phyloP scores from a whole-genome alignment of 2,113 vertebrate genomes.

The Oreocharis arfaki region DNA sequence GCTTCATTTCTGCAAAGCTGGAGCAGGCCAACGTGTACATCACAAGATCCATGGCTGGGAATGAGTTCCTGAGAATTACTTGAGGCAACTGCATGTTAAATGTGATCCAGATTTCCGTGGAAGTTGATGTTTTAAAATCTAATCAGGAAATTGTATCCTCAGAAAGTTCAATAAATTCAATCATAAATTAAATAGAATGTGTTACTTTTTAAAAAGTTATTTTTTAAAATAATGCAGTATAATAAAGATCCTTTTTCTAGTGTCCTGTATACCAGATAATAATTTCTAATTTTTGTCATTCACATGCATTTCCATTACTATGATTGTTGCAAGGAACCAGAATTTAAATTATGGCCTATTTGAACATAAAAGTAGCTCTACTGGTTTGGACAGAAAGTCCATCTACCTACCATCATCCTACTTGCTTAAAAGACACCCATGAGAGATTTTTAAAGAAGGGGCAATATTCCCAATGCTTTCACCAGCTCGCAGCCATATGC shows the following conservation, averaged over 20 bases:
- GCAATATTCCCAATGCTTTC: accelerated
- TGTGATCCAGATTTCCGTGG: neutral
- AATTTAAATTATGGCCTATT: neutral
- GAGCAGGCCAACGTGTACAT: neutral
- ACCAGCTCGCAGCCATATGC: neutral
- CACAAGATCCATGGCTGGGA: neutral
- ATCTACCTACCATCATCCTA: neutral
- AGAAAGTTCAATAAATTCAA: neutral
- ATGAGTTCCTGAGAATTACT: neutral
- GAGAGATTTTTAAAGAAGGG: neutral
- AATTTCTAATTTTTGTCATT: neutral
- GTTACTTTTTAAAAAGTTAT: neutral
- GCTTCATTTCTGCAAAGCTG: neutral
- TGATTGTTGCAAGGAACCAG: neutral
- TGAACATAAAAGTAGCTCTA: neutral
- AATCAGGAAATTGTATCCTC: neutral
- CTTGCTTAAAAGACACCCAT: neutral
- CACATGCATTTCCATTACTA: neutral
- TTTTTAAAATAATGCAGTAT: neutral
- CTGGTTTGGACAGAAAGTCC: neutral
- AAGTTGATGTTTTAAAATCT: neutral
- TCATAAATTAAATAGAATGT: neutral
- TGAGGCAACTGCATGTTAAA: neutral
- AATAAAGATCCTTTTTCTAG: neutral
- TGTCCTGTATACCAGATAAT: neutral